Conservation (phyloP, 2,113 vertebrate species). For the Turdus rufiventris region DNA sequence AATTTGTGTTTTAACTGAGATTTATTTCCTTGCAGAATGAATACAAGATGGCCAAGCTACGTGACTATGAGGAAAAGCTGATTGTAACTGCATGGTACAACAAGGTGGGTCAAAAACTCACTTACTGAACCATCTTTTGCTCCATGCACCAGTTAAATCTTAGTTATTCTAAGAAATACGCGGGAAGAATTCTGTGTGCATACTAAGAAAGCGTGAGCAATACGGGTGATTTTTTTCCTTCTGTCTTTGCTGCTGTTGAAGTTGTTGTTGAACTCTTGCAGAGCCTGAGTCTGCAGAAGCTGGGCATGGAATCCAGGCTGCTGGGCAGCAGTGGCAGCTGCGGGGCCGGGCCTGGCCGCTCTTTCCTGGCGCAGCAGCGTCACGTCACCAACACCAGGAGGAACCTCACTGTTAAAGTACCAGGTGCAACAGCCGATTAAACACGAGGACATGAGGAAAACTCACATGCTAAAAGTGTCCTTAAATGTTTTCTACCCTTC, state of each 20-base stretch:
- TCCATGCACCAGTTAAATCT: background rate
- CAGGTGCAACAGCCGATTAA: constrained; percentile 81
- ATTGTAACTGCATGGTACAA: constrained; percentile 98
- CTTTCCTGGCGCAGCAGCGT: constrained; percentile 92
- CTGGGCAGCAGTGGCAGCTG: constrained; percentile 65
- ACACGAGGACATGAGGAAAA: constrained; percentile 41
- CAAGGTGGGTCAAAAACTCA: constrained; percentile 77
- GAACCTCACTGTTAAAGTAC: constrained; percentile 79
- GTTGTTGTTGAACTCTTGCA: constrained; percentile 45
- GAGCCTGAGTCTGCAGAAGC: constrained; percentile 91
- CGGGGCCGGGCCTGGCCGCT: constrained; percentile 75
- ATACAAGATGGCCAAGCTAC: constrained; percentile 88
- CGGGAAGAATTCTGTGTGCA: accelerated
- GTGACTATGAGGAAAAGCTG: constrained; percentile 92
- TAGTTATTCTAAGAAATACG: background rate
- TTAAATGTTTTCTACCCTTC: constrained; percentile 70
- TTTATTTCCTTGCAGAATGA: constrained; percentile 74
- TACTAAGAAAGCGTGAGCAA: background rate
- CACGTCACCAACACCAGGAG: constrained; percentile 87
- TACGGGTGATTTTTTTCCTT: accelerated
- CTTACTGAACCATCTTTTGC: background rate
- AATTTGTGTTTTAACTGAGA: background rate
- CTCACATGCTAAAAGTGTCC: constrained; percentile 72
- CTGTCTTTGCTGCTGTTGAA: background rate
- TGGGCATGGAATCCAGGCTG: constrained; percentile 89